Evolutionary conservation across 2,888 invertebrate genomes (phyloP).

Genomic region (Heliconius cydno): DNA sequence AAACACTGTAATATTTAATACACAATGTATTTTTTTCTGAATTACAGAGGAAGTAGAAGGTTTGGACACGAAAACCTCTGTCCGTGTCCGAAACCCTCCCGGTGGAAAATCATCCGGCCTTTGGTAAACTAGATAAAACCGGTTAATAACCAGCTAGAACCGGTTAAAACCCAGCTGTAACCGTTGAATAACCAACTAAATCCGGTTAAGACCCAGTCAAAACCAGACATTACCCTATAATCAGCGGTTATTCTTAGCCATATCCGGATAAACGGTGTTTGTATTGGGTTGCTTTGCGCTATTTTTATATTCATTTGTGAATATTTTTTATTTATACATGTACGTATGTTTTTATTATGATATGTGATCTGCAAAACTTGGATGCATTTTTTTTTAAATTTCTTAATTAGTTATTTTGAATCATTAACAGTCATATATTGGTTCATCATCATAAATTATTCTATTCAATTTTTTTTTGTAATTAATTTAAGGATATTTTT

Average conservation of each 20-base stretch:
- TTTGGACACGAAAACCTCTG: constrained; percentile 88
- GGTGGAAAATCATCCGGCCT: constrained; percentile 94
- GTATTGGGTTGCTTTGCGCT: constrained; percentile 36
- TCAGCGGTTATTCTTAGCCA: not conserved
- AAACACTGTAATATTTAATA: not conserved
- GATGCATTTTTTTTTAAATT: constrained; percentile 1
- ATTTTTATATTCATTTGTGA: constrained; percentile 53
- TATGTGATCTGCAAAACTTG: constrained; percentile 18
- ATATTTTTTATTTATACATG: constrained; percentile 20
- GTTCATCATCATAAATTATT: not conserved
- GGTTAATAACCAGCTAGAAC: constrained; percentile 20
- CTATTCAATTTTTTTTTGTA: not conserved
- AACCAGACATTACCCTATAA: constrained; percentile 26
- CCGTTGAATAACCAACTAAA: constrained; percentile 35
- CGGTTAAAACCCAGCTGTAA: constrained; percentile 24
- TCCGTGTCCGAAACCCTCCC: constrained; percentile 94
- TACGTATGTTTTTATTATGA: constrained; percentile 20
- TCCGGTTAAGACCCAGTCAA: constrained; percentile 33
- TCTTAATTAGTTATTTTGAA: constrained; percentile 4
- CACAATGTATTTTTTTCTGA: not conserved
- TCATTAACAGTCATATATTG: not conserved
- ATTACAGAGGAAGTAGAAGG: constrained; percentile 90
- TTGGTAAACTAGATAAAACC: constrained; percentile 84
- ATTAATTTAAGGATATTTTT: constrained; percentile 43
- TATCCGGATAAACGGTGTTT: constrained; percentile 6